Evolutionary conservation across 2,888 invertebrate genomes (phyloP), one percentile per base, ranked within the genome.

Genomic region (Acronicta leporina): DNA sequence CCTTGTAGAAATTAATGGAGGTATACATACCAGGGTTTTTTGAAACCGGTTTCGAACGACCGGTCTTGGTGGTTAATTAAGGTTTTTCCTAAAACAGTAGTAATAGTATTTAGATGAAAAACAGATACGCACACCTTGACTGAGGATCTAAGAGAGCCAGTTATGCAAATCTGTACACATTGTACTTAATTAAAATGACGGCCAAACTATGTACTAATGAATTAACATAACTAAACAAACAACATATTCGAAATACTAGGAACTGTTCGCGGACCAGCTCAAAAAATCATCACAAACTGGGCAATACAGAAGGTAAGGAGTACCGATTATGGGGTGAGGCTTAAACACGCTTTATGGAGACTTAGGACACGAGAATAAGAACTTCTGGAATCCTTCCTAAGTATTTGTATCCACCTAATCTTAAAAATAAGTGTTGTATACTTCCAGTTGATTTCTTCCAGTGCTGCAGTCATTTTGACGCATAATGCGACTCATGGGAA

Each of bases 171-270:
- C 6, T 46, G 27, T 55, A n/a, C 13, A 53, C 35, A 11, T 11
- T 57, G 43, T 62, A 61, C 13, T 48, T 16, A 57, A 48, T 65
- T 45, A 46, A 60, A 55, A 57, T 65, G 61, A 51, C 54, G 30
- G 48, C 15, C 11, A 13, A 69, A 58, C 55, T 30, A 48, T 43
- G 52, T 30, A 47, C n/a, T 33, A 20, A 53, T 20, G 40, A 15
- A 61, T 61, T 70, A 60, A 38, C 46, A 56, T 56, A 52, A 13
- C 44, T 43, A 46, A 49, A 69, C 47, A 51, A 46, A 42, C 20
- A 54, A 45, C 30, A 59, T 53, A 27, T 11, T 51, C 52, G 54
- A 41, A 14, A 42, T 42, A 13, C 40, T 35, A 41, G 20, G 40
- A 44, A 44, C 40, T 43, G 7, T 42, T 16, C 8, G 44, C 43